These are phyloP conservation scores for Penaeus monodon DNA, from an alignment of 2,888 invertebrate genomes.

Conservation along the genomic window DNA sequence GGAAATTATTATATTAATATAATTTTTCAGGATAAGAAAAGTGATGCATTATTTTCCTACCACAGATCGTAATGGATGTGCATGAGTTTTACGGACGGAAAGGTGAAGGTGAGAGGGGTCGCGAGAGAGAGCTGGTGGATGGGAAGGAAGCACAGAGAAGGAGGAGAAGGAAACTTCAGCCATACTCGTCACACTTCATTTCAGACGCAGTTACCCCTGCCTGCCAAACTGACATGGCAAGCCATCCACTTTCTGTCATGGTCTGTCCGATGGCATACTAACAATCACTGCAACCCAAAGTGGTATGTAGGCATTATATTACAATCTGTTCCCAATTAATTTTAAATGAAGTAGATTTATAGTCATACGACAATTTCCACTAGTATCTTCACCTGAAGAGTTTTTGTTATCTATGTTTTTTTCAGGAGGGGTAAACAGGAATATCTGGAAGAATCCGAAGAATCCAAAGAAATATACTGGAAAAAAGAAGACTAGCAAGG, in stretches of 20 bases:
- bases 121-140: slow-evolving; percentile 33
- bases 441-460: no score
- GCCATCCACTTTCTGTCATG: slow-evolving; percentile 44
- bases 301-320: neutral
- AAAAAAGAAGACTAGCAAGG: no score
- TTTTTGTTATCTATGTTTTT: no score
- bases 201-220: slow-evolving; percentile 27
- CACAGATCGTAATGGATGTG: slow-evolving; percentile 50
- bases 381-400: no score
- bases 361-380: no score
- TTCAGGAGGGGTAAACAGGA: no score
- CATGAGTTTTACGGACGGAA: slow-evolving; percentile 43
- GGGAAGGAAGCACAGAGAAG: slow-evolving; percentile 45
- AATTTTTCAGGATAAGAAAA: neutral
- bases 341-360: no score
- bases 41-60: no score
- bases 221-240: slow-evolving; percentile 22
- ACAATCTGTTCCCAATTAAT: no score
- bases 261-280: slow-evolving; percentile 58
- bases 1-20: neutral
- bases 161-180: slow-evolving; percentile 37
- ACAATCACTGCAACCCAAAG: slow-evolving; percentile 56
- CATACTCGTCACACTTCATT: slow-evolving; percentile 24
- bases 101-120: slow-evolving; percentile 43
- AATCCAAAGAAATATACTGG: no score